A percentile compares a stretch with the other conserved stretches of the same genome.
These are phyloP conservation scores for Eupithecia centaureata DNA, from an alignment of 2,888 invertebrate genomes.

Conservation along the genomic window DNA sequence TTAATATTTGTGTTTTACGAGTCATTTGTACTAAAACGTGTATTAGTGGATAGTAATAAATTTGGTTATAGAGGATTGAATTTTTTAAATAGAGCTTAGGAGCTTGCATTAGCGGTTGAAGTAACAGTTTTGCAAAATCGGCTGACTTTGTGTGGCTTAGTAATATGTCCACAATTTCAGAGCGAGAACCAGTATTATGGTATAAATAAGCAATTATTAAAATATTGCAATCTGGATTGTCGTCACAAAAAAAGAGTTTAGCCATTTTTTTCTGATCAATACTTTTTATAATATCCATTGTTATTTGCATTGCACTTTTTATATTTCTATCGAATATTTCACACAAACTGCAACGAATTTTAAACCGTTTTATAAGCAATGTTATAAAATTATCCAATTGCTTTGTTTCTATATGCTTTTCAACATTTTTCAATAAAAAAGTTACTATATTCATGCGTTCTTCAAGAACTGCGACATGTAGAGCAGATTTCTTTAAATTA, in stretches of 20 bases:
- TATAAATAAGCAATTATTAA: background rate
- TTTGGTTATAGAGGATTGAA: background rate
- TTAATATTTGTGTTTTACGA: background rate
- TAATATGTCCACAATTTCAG: slow-evolving; percentile 1
- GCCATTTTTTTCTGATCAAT: slow-evolving; percentile 14
- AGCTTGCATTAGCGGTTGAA: background rate
- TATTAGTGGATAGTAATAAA: background rate
- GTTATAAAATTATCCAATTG: slow-evolving; percentile 20
- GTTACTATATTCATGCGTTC: slow-evolving; percentile 1
- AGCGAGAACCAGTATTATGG: background rate
- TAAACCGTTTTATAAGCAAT: slow-evolving; percentile 12
- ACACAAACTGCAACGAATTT: slow-evolving; percentile 10
- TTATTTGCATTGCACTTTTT: slow-evolving; percentile 10
- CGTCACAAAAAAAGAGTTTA: slow-evolving; percentile 18
- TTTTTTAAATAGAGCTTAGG: background rate
- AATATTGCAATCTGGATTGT: slow-evolving; percentile 14
- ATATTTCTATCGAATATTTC: slow-evolving; percentile 1
- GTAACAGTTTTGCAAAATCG: slow-evolving; percentile 14
- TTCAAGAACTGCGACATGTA: slow-evolving; percentile 10
- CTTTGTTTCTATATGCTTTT: background rate
- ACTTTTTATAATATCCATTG: slow-evolving; percentile 13
- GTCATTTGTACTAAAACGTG: slow-evolving; percentile 4
- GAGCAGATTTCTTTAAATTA: slow-evolving; percentile 12
- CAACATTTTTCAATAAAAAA: slow-evolving; percentile 22
- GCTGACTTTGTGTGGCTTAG: slow-evolving; percentile 1